These are phyloP conservation scores for Agriopis leucophaearia DNA, from an alignment of 2,888 invertebrate species.

Conservation along the genomic window DNA sequence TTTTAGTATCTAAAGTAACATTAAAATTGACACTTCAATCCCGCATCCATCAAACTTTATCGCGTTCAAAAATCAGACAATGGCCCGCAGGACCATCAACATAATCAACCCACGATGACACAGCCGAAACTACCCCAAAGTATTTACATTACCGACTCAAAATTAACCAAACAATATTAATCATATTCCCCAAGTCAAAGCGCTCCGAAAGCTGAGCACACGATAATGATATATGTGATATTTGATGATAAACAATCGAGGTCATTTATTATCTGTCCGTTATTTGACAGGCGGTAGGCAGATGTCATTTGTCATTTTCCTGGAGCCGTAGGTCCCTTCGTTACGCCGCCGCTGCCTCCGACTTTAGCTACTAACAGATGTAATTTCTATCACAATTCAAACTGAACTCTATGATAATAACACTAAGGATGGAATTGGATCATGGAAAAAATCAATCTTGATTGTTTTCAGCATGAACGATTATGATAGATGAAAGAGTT, in stretches of 20 bases:
- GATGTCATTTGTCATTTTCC: conserved; percentile 90
- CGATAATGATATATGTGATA: conserved; percentile 87
- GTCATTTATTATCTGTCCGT: conserved; percentile 89
- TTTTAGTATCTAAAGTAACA: conserved; percentile 5
- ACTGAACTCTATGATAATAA: conserved; percentile 52
- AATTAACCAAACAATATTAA: conserved; percentile 86
- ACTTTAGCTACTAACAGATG: conserved; percentile 83
- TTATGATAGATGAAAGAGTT: conserved; percentile 87
- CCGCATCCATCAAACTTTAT: conserved; percentile 49
- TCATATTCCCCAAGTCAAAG: conserved; percentile 75
- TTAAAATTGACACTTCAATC: conserved; percentile 50
- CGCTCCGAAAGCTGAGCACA: conserved; percentile 78
- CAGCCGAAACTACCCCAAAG: conserved; percentile 75
- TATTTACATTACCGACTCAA: conserved; percentile 79
- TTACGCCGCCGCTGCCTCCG: conserved; percentile 75
- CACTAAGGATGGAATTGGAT: conserved; percentile 57
- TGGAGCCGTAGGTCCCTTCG: conserved; percentile 86
- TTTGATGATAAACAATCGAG: conserved; percentile 88
- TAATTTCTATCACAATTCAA: conserved; percentile 54
- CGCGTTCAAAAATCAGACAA: conserved; percentile 58
- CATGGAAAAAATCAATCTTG: conserved; percentile 78
- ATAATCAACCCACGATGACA: conserved; percentile 76
- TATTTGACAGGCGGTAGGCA: conserved; percentile 90
- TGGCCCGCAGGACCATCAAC: conserved; percentile 56
- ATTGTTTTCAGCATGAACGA: conserved; percentile 87